Evolutionary conservation across 2,797 vertebrate species (phyloP).

Genomic region (Danio kyathit): DNA sequence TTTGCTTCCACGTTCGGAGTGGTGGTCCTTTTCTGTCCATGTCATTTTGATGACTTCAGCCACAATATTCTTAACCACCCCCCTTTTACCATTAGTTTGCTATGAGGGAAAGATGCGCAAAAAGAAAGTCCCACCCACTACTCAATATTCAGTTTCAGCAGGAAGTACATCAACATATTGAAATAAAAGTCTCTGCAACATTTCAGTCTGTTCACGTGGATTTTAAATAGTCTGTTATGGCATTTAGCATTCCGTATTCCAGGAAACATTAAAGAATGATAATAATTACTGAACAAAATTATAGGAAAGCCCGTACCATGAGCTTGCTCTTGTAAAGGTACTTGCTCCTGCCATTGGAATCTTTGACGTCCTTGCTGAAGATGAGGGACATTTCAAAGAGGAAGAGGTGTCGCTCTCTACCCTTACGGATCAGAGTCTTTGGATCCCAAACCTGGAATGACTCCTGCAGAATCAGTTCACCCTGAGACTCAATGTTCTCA

Average conservation of each 20-base stretch:
- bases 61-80: too few relatives aligned
- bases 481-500: constrained; percentile 97
- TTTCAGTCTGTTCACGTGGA: too few relatives aligned
- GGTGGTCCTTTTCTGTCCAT: too few relatives aligned
- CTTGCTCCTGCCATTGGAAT: constrained; percentile 97
- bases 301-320: constrained; percentile 83
- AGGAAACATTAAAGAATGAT: background rate
- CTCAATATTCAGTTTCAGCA: too few relatives aligned
- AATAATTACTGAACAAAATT: background rate
- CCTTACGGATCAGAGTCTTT: constrained; percentile 97
- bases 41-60: too few relatives aligned
- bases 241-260: background rate
- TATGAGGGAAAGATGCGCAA: too few relatives aligned
- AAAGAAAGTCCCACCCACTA: too few relatives aligned
- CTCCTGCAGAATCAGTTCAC: constrained; percentile 98
- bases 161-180: too few relatives aligned
- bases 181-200: too few relatives aligned
- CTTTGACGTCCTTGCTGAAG: constrained; percentile 99
- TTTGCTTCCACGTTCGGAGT: too few relatives aligned
- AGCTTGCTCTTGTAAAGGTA: constrained; percentile 99
- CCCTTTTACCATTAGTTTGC: too few relatives aligned
- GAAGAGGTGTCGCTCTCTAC: constrained; percentile 96
- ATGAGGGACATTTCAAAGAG: constrained; percentile 99
- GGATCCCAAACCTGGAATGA: constrained; percentile 99
- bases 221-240: background rate